A percentile compares a stretch with the other conserved stretches of the same genome.
Conservation (phyloP, 2,113 vertebrate species). For the Petrocephalus zakoni region DNA sequence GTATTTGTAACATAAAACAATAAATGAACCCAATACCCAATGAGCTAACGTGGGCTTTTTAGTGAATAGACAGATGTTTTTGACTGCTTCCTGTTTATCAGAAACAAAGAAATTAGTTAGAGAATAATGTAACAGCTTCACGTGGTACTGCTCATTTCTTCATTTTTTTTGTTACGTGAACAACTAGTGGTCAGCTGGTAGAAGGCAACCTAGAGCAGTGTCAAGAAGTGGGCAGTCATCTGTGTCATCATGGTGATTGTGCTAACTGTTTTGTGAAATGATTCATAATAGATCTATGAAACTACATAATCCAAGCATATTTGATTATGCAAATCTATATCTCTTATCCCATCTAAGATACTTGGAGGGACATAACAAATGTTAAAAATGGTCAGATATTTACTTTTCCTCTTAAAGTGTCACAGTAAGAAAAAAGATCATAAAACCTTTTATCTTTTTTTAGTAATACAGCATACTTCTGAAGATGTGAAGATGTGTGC, state of each 20-base stretch:
- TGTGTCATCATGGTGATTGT: neutral
- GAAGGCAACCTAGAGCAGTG: neutral
- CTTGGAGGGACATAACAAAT: neutral
- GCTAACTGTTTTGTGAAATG: neutral
- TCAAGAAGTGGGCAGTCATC: neutral
- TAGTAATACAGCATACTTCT: slow-evolving; percentile 7
- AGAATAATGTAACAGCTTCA: neutral
- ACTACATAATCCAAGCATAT: neutral
- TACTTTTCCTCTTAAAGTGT: neutral
- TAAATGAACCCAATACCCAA: neutral
- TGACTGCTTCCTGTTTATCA: neutral
- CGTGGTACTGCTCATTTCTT: neutral
- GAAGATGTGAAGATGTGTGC: slow-evolving; percentile 56
- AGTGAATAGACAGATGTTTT: neutral
- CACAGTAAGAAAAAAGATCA: neutral
- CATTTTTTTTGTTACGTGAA: neutral
- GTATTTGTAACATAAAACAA: neutral
- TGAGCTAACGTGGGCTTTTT: neutral
- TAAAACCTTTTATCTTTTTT: neutral
- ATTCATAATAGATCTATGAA: neutral
- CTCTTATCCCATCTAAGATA: neutral
- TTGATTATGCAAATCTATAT: neutral
- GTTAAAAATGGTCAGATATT: neutral
- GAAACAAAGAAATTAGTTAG: neutral
- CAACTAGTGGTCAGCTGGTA: neutral